A percentile compares a stretch with the other conserved stretches of the same genome.
Conservation (phyloP, 2,888 invertebrate species). For the Gnatocerus cornutus region DNA sequence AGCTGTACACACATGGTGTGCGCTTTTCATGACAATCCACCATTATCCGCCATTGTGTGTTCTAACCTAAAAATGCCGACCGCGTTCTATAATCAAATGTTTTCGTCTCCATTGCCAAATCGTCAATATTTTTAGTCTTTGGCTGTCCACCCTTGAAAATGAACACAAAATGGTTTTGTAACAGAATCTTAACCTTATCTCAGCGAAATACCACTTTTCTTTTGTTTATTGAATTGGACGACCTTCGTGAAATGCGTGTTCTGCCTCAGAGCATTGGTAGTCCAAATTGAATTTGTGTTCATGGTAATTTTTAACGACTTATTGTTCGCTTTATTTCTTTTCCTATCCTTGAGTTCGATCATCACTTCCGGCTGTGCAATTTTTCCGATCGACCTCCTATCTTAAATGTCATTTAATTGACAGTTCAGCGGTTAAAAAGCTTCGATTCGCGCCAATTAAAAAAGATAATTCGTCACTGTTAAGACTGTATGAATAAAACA, state of each 20-base stretch:
- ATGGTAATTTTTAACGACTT: slow-evolving; percentile 18
- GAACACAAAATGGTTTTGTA: neutral
- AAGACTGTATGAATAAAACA: slow-evolving; percentile 30
- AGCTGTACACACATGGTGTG: too few relatives aligned
- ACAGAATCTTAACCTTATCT: slow-evolving; percentile 11
- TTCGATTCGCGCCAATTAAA: neutral
- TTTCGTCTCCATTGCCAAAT: slow-evolving; percentile 4
- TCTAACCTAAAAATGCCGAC: too few relatives aligned
- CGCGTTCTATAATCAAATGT: neutral
- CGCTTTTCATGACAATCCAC: too few relatives aligned
- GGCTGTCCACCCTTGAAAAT: slow-evolving; percentile 2
- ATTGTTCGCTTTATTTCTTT: slow-evolving; percentile 14
- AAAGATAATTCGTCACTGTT: slow-evolving; percentile 17
- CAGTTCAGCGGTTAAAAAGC: slow-evolving; percentile 16
- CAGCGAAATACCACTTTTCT: slow-evolving; percentile 6
- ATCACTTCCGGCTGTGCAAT: slow-evolving; percentile 5
- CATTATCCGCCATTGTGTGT: too few relatives aligned
- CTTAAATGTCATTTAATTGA: slow-evolving; percentile 11
- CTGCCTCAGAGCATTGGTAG: slow-evolving; percentile 4
- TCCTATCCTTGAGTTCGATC: slow-evolving; percentile 19
- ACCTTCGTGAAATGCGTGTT: slow-evolving; percentile 26
- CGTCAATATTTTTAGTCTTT: slow-evolving; percentile 3
- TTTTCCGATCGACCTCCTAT: neutral
- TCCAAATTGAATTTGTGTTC: slow-evolving; percentile 30
- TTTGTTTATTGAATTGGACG: slow-evolving; percentile 28